Conservation (phyloP, 2,888 invertebrate genomes). For the Tolmerus cingulatus region DNA sequence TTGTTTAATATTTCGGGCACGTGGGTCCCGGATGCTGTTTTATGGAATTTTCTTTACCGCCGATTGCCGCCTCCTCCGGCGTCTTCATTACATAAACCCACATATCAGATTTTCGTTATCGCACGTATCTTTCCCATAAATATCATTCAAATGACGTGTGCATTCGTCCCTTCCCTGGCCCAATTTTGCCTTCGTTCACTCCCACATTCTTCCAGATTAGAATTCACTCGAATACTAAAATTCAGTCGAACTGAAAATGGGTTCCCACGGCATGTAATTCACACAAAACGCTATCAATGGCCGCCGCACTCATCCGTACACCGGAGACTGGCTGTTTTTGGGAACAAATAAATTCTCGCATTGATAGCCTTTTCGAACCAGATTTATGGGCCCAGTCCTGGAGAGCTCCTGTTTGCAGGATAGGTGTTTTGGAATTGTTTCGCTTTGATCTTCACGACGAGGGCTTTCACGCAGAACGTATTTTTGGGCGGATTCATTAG, state of each 20-base stretch:
- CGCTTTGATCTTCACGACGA: not conserved
- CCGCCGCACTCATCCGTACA: not conserved
- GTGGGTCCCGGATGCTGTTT: not conserved
- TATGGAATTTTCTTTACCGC: not conserved
- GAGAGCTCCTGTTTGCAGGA: not conserved
- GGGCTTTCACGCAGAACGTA: not conserved
- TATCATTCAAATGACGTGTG: conserved; percentile 18
- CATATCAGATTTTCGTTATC: conserved; percentile 16
- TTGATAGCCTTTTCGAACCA: not conserved
- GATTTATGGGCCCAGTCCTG: not conserved
- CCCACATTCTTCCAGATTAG: not conserved
- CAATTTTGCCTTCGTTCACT: not conserved
- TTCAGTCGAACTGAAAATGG: not conserved
- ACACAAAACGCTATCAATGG: not conserved
- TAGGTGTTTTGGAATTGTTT: not conserved
- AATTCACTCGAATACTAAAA: not conserved
- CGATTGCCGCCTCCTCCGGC: not conserved
- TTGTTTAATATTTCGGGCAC: conserved; percentile 2
- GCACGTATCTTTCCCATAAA: conserved; percentile 8
- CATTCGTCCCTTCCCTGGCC: not conserved
- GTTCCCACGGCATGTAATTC: not conserved
- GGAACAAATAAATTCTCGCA: conserved; percentile 8
- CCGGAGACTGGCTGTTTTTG: not conserved
- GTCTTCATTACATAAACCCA: not conserved
- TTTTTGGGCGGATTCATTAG: not conserved